Evolutionary conservation across 2,888 invertebrate species (phyloP), one percentile per base, ranked within the genome.

Genomic region (Tubulanus polymorphus): DNA sequence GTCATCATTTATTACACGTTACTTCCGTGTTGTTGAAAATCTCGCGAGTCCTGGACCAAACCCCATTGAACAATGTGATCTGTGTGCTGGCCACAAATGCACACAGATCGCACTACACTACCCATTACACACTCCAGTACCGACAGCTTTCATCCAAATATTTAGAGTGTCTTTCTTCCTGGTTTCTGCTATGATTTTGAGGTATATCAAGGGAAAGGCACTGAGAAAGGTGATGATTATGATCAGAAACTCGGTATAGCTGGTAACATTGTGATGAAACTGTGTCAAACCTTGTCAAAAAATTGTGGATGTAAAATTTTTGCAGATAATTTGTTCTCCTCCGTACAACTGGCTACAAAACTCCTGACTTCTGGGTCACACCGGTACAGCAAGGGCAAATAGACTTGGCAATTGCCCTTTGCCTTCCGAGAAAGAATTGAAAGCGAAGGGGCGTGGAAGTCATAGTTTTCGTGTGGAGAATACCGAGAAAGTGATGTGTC

Each of bases 251-350:
- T 52, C 37, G 54, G 53, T 46, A 37, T 53, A 25, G 51, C 54
- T 8, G 55, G 46, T 5, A 56, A 58, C 26, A 51, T 57, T 8
- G 57, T 59, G 3, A 23, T 51, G n/a, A 46, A 56, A 48, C 53
- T 55, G 28, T 32, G 41, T 41, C 20, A 41, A 41, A 41, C 41
- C 23, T 23, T 55, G n/a, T 28, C 45, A n/a, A 25, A 12, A n/a
- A 27, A 48, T 18, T 20, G 50, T 30, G 55, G 53, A 51, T 55
- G 37, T 46, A 60, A 58, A 32, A 20, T 57, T 25, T 56, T 56
- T 46, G 58, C 52, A 15, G 55, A 57, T 51, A 55, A 54, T 51
- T 53, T 55, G 3, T 59, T 58, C 29, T 45, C 54, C 25, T 50
- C 48, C 20, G 27, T 57, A 6, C 15, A 41, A 12, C 45, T 60